Base-by-base conservation (phyloP, 2,797 vertebrate genomes). In the Adrianichthys oophorus region DNA sequence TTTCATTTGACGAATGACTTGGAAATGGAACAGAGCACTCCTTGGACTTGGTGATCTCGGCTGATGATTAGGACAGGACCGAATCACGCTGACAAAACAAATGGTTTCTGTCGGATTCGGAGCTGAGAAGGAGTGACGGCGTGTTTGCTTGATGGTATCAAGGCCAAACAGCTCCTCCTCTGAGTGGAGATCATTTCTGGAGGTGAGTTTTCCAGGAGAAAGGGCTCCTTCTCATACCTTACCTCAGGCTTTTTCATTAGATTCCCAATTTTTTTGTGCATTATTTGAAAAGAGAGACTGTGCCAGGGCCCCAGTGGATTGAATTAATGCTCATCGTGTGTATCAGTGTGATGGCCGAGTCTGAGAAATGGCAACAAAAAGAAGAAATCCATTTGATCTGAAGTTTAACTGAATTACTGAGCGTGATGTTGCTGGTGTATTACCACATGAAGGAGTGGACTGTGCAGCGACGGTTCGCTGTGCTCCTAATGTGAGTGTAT, bases 101-200 rank as follows among this genome's bases (percentile, higher is more conserved):
- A 56, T 59, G 49, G 70, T 77, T 68, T 67, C 77, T 59, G 64
- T 72, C 66, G 66, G 68, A 71, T 71, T 52, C 71, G 77, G 49
- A 72, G 78, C 85, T 82, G 80, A 82, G 84, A 82, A 58, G 68
- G 74, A 82, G 79, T 73, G 78, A 81, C 83, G 70, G 65, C 71
- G 72, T 70, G 76, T 67, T 85, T 69, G 57, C 78, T 74, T 74
- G 74, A 82, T 76, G 59, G 78, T 68, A 76, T 85, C 72, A 75
- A 82, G 60, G 74, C 62, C 83, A 79, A 65, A 79, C 72, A 52
- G 74, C 82, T 84, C 83, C 76, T 87, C 82, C 78, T 62, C 79
- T 76, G 79, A 87, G 83, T 82, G 74, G 75, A 78, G 79, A 85
- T 89, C 62, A 81, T 85, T 85, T 74, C 74, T 68, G 75, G 53